phyloP scores from a whole-genome alignment of 2,888 invertebrate genomes.

The Nebria brevicollis region DNA sequence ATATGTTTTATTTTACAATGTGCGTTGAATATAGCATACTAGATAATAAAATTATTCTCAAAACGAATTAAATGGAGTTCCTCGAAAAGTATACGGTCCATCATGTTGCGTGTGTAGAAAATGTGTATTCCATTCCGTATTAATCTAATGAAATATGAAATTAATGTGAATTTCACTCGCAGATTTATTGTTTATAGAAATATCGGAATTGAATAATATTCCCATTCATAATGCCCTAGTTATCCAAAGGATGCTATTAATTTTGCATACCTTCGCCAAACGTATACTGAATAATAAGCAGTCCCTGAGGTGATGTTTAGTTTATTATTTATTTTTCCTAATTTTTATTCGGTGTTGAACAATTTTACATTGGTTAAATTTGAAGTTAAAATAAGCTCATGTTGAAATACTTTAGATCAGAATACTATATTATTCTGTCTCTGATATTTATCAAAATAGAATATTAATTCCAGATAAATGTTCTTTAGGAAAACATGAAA shows the following conservation, averaged over 20 bases:
- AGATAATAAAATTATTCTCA: too few relatives aligned
- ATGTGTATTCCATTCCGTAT: neutral
- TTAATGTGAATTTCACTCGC: neutral
- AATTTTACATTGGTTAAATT: neutral
- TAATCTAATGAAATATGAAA: neutral
- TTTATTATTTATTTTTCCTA: neutral
- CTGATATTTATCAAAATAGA: too few relatives aligned
- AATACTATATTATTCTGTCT: too few relatives aligned
- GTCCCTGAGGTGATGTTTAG: neutral
- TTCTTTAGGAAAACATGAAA: too few relatives aligned
- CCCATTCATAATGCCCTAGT: neutral
- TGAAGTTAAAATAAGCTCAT: neutral
- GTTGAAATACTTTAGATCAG: neutral
- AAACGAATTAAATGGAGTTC: too few relatives aligned
- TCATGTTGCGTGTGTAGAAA: neutral
- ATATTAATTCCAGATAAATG: too few relatives aligned
- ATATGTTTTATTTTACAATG: too few relatives aligned
- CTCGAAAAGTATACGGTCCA: neutral
- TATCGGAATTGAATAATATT: neutral
- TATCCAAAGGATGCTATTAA: neutral
- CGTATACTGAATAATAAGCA: neutral
- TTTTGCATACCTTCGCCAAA: neutral
- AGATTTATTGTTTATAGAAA: conserved; percentile 1
- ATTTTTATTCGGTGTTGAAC: neutral
- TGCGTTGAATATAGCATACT: too few relatives aligned